Conservation (phyloP, 2,113 vertebrate species). For the Columbina picui region DNA sequence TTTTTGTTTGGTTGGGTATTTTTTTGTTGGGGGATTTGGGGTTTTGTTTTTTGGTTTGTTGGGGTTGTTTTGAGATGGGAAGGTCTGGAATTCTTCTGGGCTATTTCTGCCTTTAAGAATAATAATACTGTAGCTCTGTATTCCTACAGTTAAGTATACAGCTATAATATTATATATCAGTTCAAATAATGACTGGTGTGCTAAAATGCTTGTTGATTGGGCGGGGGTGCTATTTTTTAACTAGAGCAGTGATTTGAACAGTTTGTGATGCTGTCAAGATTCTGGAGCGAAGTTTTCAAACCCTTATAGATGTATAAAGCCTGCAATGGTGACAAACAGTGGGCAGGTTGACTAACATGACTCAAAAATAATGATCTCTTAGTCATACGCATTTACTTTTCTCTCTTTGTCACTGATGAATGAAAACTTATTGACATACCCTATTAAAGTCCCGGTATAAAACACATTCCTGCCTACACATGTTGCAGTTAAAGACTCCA, state of each 20-base stretch:
- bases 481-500: not conserved
- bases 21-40: not conserved
- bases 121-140: not conserved
- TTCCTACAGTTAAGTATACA: not conserved
- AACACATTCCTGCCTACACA: not conserved
- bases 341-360: not conserved
- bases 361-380: not conserved
- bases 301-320: not conserved
- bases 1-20: too few relatives aligned
- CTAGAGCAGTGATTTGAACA: not conserved
- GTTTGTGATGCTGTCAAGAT: not conserved
- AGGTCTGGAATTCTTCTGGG: not conserved
- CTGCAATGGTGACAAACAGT: not conserved
- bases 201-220: not conserved
- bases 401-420: not conserved
- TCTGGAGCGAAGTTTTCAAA: not conserved
- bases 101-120: not conserved
- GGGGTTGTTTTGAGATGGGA: not conserved
- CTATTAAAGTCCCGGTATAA: not conserved
- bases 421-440: not conserved
- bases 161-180: not conserved
- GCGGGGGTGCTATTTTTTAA: not conserved
- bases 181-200: not conserved
- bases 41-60: not conserved
- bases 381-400: not conserved